Base-by-base conservation (phyloP, 2,888 invertebrate species). In the Drosophila macrospina region DNA sequence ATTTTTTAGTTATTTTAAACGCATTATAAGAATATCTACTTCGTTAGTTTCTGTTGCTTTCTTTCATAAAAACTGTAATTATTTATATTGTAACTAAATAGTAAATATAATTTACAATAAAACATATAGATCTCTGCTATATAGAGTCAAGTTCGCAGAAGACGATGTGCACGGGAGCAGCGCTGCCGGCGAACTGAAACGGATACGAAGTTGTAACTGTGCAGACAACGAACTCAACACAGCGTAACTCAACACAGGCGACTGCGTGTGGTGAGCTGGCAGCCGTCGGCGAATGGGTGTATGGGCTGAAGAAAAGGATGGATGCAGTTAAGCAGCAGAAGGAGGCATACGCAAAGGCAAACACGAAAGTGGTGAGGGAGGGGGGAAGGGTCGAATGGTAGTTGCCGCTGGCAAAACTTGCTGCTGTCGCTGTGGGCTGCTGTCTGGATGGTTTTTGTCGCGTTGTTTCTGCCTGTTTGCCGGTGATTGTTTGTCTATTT, bases 401-500 rank as follows among this genome's bases (percentile, higher is more conserved):
- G 32, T 13, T 24, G 41, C 52, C 34, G 34, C 26, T 13, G 52
- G 52, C 42, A 6, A 13, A 13, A 54, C 24, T 28, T 42, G 36
- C 11, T 65, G 55, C 39, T 20, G 41, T 20, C 26, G 73, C n/a
- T 59, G 50, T 20, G 51, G 65, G 57, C 63, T 52, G 37, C 36
- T 61, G 70, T 70, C 66, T 74, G 74, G 55, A 28, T 41, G 56
- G 20, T 54, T 69, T 69, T 75, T 70, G 59, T 61, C 47, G 59
- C 57, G 50, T 30, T 72, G 52, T 50, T 62, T 50, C 37, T 50
- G 41, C 57, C 42, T 8, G 60, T 69, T 69, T 71, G 54, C 45
- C 59, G 66, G 69, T 70, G 88, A 85, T 76, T 78, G 86, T 81
- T 80, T 84, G 81, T 78, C 85, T 78, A 86, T 86, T 70, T 81